Evolutionary conservation across 2,888 invertebrate species (phyloP).

Genomic region (Drosophila macrospina): DNA sequence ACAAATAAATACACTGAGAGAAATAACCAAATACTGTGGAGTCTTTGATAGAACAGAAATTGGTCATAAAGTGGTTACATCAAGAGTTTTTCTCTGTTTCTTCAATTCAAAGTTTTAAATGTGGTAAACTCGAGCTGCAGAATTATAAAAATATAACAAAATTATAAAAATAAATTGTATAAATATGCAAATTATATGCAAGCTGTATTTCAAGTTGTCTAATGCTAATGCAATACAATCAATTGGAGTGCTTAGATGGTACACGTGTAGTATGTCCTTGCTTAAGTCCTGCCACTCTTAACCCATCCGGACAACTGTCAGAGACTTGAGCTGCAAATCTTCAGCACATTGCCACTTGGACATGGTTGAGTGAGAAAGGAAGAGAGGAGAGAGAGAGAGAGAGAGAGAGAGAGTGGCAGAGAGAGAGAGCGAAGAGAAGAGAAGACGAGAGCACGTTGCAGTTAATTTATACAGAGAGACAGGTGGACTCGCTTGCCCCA

Average conservation of each 20-base stretch:
- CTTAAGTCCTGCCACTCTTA: slow-evolving; percentile 16
- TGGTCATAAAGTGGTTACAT: too few species aligned
- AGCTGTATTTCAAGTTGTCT: not conserved
- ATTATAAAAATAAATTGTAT: too few species aligned
- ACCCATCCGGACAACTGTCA: slow-evolving; percentile 48
- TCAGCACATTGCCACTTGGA: slow-evolving; percentile 32
- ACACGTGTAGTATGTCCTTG: slow-evolving; percentile 4
- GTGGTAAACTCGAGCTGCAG: too few species aligned
- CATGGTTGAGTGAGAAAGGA: not conserved
- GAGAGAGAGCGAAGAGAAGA: not conserved
- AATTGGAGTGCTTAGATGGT: slow-evolving; percentile 41
- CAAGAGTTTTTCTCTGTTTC: too few species aligned
- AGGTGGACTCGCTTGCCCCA: slow-evolving; percentile 25
- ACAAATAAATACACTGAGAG: too few species aligned
- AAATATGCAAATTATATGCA: too few species aligned
- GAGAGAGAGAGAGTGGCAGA: too few species aligned
- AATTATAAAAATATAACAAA: too few species aligned
- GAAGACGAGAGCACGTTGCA: slow-evolving; percentile 36
- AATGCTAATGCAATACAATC: slow-evolving; percentile 39
- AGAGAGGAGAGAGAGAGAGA: not conserved
- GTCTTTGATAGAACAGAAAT: too few species aligned
- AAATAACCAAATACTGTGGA: too few species aligned
- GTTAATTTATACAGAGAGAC: slow-evolving; percentile 62
- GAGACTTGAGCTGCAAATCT: slow-evolving; percentile 46
- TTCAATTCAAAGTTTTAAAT: too few species aligned